Evolutionary conservation across 64 coral and sea anemone genomes (phyloP).

Genomic region (Acropora yongei): DNA sequence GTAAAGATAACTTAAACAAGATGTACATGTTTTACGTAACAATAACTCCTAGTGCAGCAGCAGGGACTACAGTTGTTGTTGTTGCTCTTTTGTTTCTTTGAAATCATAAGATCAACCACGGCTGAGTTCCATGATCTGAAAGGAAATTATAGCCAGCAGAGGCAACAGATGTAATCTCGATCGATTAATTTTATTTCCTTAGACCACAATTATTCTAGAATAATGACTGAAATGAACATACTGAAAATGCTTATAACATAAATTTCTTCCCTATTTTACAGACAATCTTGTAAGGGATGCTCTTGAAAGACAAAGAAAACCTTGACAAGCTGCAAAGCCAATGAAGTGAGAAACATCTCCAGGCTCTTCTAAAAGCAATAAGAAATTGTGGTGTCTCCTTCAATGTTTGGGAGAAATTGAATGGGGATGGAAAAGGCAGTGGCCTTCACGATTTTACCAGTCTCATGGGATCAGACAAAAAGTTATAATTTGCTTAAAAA

Average conservation of each 20-base stretch:
- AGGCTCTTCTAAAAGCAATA: slow-evolving; percentile 35
- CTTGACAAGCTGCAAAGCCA: background rate
- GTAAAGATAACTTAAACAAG: too few relatives aligned
- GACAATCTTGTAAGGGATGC: background rate
- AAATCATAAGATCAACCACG: too few relatives aligned
- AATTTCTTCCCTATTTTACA: too few relatives aligned
- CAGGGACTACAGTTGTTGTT: slow-evolving; percentile 2
- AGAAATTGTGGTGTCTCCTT: slow-evolving; percentile 49
- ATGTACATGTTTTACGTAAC: background rate
- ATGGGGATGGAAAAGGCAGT: slow-evolving; percentile 72
- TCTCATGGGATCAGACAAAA: slow-evolving; percentile 75
- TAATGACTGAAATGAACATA: background rate
- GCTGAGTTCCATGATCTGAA: too few relatives aligned
- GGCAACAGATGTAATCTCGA: too few relatives aligned
- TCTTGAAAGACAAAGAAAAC: slow-evolving; percentile 23
- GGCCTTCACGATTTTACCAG: slow-evolving; percentile 58
- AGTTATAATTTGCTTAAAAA: slow-evolving; percentile 33
- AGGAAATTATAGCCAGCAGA: too few relatives aligned
- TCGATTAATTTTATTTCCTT: background rate
- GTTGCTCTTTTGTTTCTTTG: too few relatives aligned
- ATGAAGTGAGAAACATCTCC: background rate
- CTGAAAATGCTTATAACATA: too few relatives aligned
- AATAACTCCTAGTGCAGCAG: slow-evolving; percentile 50
- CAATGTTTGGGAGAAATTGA: slow-evolving; percentile 65
- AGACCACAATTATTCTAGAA: background rate